These are phyloP conservation scores for Ectemnius lituratus DNA, from an alignment of 2,888 invertebrate genomes.

Conservation along the genomic window DNA sequence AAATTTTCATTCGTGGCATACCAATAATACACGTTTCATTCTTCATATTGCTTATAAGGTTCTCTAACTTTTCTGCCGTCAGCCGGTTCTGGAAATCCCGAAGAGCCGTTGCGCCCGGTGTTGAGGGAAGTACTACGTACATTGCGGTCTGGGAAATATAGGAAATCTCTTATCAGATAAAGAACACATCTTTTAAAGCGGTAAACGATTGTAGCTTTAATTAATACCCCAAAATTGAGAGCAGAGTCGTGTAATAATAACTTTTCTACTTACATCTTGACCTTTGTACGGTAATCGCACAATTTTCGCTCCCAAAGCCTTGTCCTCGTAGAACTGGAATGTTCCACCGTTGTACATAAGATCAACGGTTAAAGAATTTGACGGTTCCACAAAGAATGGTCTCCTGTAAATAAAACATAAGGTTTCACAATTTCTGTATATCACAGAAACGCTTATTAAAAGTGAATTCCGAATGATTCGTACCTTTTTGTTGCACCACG, in stretches of 20 bases:
- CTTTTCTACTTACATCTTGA: constrained; percentile 76
- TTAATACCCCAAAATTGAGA: no score
- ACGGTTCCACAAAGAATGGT: constrained; percentile 78
- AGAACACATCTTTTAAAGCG: no score
- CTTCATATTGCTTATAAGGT: constrained; percentile 78
- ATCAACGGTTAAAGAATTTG: constrained; percentile 77
- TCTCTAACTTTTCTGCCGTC: constrained; percentile 79
- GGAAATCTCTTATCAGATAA: no score
- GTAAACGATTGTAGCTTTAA: no score
- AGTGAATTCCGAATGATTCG: background rate
- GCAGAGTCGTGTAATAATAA: background rate
- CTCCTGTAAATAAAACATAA: constrained; percentile 73
- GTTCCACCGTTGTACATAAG: constrained; percentile 84
- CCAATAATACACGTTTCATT: constrained; percentile 80
- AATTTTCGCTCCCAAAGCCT: constrained; percentile 80
- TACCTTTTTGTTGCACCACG: constrained; percentile 80
- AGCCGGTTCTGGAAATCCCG: constrained; percentile 79
- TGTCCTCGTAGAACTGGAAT: constrained; percentile 81
- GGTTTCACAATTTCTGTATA: background rate
- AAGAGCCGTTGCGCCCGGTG: constrained; percentile 78
- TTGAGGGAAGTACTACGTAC: constrained; percentile 83
- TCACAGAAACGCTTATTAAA: background rate
- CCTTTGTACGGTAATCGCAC: constrained; percentile 87
- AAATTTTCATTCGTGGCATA: constrained; percentile 86
- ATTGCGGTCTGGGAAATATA: constrained; percentile 76